Evolutionary conservation across 2,888 invertebrate genomes (phyloP).

Genomic region (Lingula anatina): DNA sequence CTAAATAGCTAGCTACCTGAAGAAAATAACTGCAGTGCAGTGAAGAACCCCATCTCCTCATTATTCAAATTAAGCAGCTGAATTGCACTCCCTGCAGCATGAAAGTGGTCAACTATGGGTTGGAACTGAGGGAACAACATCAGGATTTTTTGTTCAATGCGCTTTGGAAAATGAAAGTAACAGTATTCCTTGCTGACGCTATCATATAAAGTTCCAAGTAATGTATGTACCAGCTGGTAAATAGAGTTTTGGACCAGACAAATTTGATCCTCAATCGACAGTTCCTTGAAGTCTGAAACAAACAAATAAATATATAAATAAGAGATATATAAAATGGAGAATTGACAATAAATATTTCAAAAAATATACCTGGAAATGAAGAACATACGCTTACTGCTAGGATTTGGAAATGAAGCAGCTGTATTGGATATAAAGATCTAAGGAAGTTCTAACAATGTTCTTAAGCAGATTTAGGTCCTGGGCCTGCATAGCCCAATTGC

Average conservation of each 20-base stretch:
- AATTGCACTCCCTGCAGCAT: slow-evolving; percentile 29
- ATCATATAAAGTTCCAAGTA: slow-evolving; percentile 29
- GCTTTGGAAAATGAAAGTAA: slow-evolving; percentile 32
- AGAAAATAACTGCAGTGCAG: slow-evolving; percentile 32
- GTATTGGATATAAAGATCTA: not conserved
- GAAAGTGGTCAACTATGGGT: slow-evolving; percentile 28
- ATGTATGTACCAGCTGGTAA: slow-evolving; percentile 37
- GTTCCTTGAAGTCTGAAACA: slow-evolving; percentile 32
- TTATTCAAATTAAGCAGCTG: slow-evolving; percentile 25
- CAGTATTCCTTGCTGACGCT: slow-evolving; percentile 24
- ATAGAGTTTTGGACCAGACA: slow-evolving; percentile 31
- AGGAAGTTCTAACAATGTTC: not conserved
- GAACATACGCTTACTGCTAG: too few species aligned
- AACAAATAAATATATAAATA: too few species aligned
- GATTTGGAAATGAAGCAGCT: too few species aligned
- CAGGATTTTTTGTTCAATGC: slow-evolving; percentile 22
- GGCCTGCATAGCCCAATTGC: too few species aligned
- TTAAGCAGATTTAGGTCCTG: not conserved
- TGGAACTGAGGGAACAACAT: slow-evolving; percentile 28
- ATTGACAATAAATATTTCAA: too few species aligned
- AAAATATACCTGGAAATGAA: too few species aligned
- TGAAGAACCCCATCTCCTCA: slow-evolving; percentile 33
- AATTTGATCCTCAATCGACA: slow-evolving; percentile 36
- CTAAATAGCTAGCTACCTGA: too few species aligned
- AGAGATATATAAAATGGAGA: too few species aligned